phyloP scores from a whole-genome alignment of 2,113 vertebrate genomes.

The Rhipidura dahli region DNA sequence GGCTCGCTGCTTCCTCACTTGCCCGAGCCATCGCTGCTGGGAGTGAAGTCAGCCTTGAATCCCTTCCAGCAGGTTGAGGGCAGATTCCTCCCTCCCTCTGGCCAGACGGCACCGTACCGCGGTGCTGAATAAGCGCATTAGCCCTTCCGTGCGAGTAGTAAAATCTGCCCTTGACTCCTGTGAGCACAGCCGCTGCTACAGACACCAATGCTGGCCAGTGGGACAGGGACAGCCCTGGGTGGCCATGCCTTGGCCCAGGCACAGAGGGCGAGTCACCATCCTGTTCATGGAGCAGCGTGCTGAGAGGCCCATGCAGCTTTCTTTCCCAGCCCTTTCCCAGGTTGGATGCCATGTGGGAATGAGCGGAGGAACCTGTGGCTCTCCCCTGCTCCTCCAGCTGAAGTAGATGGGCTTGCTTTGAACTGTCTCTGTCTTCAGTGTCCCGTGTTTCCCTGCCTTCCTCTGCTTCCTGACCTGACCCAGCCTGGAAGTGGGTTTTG shows the following conservation, averaged over 20 bases:
- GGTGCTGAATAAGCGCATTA: slow-evolving; percentile 8
- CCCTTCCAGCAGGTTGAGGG: slow-evolving; percentile 29
- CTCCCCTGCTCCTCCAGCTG: not conserved
- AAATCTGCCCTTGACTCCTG: slow-evolving; percentile 20
- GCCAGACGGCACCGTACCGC: not conserved
- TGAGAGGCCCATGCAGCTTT: not conserved
- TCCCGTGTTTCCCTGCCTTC: not conserved
- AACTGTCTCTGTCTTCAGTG: not conserved
- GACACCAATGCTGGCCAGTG: accelerated
- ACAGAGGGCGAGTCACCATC: not conserved
- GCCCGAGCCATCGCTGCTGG: accelerated
- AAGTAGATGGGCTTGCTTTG: not conserved
- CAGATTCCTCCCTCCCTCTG: slow-evolving; percentile 46
- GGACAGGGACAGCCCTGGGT: not conserved
- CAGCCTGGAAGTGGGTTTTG: not conserved
- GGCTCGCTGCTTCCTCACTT: not conserved
- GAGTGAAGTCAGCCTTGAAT: slow-evolving; percentile 35
- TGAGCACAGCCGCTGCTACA: accelerated
- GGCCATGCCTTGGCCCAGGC: not conserved
- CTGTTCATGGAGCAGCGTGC: accelerated
- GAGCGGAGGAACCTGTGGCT: not conserved
- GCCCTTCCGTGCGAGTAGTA: not conserved
- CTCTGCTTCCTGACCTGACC: not conserved
- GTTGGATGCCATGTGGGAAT: accelerated
- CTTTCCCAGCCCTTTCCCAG: accelerated